Evolutionary conservation across 2,113 vertebrate genomes (phyloP), one percentile per base, ranked within the genome.

Genomic region (Xenus cinereus): DNA sequence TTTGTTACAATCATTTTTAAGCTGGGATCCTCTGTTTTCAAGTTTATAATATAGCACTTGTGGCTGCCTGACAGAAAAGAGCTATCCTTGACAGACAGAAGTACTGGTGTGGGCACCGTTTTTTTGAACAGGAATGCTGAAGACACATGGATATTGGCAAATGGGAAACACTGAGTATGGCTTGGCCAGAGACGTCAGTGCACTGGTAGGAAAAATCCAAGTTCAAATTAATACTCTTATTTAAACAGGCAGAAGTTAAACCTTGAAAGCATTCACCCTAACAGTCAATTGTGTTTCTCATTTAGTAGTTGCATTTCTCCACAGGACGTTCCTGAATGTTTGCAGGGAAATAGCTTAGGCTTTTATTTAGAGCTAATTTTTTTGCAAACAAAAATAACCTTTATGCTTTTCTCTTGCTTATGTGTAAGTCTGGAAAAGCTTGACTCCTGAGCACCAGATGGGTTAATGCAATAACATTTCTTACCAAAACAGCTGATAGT

Each of bases 271-370:
- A 50, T 68, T 82, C 50, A 50, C 39, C 21, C 30, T 23, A 63
- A 53, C 33, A 86, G 56, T 56, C 90, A 57, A 23, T 82, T 32
- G 21, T 67, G 46, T 89, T 89, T 93, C 86, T 62, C 28, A 33
- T 78, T 89, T 77, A 91, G 48, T 21, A 73, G 28, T 80, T 87
- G 53, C 1, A 0, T 87, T 87, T 85, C 84, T 94, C 66, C 74
- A 67, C 73, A 92, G 80, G 92, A 84, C 16, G 9, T 89, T 94
- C 87, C 96, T 95, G 89, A 66, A 95, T 71, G 41, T 91, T 95
- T 84, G 28, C 53, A 87, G 71, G 62, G 57, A 92, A 92, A 53
- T 67, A 72, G 22, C 62, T 92, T 79, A 87, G 68, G 62, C 63
- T 93, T 95, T 96, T 91, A 73, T 90, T 90, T 92, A 79, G 48